Base-by-base conservation (phyloP, 2,797 vertebrate genomes). In the Coregonus ussuriensis region DNA sequence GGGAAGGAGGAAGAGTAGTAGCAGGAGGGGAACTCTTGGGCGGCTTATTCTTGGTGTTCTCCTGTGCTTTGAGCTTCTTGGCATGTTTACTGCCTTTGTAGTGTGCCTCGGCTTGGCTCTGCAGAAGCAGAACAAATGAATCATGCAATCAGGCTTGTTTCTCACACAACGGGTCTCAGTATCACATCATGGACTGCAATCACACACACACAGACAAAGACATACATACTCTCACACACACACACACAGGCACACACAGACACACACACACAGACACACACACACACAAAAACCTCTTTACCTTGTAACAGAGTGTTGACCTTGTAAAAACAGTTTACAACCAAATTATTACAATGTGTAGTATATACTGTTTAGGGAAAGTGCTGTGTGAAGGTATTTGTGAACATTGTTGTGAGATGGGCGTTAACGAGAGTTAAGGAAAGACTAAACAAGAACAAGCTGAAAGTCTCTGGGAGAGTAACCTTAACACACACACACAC, bases 71-170 rank as follows among this genome's bases (percentile, higher is more conserved):
- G 89, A 99, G 93, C 95, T 98, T 99, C 96, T 98, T 99, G 93
- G 97, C 96, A 88, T 99, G 98, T 92, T 98, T 99, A 92, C 96
- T 97, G 92, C 98, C 98, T 96, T 96, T 97, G 95, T 97, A 99
- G 93, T 99, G 98, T 84, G 98, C 97, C 91, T 99, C 97, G 73
- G 98, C 98, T 94, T 99, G 98, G 94, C 95, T 98, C 98, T 99
- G 95, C 93, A 94, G 92, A 94, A 92, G 92, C 92, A 97, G 94
- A 96, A 96, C 93, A 95, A 96, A 96, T 95, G 72, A 88, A 87
- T 72, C 82, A 77, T 81, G 76, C 80, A 82, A 86, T 91, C 94
- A 96, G 94, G 94, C 93, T 95, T 90, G 95, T 92, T 91, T 90
- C 91, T 89, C 83, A 89, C 89, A 94, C 82, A 90, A 89, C 29